A percentile compares a stretch with the other conserved stretches of the same genome.
These are phyloP conservation scores for Alces alces DNA, from an alignment of 2,113 vertebrate genomes.

Conservation along the genomic window DNA sequence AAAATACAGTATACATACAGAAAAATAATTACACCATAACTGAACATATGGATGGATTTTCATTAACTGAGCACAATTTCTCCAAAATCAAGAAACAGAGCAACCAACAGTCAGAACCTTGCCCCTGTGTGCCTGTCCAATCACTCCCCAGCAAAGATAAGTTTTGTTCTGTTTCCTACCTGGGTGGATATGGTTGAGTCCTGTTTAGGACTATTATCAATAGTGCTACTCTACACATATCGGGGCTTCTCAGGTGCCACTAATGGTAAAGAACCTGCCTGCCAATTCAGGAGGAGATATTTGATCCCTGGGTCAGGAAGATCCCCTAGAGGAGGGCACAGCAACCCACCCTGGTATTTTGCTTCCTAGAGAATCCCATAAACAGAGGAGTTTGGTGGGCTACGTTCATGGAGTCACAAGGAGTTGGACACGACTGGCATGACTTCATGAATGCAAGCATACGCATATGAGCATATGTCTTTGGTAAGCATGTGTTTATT, in stretches of 20 bases:
- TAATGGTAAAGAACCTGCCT: neutral
- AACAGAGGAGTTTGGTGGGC: neutral
- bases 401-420: neutral
- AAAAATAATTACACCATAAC: neutral
- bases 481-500: neutral
- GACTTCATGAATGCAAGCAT: neutral
- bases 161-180: neutral
- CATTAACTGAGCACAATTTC: neutral
- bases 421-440: neutral
- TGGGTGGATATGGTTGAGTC: neutral
- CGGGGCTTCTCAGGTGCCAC: neutral
- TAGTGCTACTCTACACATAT: neutral
- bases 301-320: neutral
- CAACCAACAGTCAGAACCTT: neutral
- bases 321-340: neutral
- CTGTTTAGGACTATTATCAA: neutral
- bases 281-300: neutral
- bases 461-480: neutral
- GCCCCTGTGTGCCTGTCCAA: fast-evolving
- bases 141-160: neutral
- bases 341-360: neutral
- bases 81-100: neutral
- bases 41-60: neutral
- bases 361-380: neutral
- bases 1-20: neutral